A percentile compares a stretch with the other conserved stretches of the same genome.
phyloP scores from a whole-genome alignment of 1,140 invertebrate genomes.

The Phortica variegata region DNA sequence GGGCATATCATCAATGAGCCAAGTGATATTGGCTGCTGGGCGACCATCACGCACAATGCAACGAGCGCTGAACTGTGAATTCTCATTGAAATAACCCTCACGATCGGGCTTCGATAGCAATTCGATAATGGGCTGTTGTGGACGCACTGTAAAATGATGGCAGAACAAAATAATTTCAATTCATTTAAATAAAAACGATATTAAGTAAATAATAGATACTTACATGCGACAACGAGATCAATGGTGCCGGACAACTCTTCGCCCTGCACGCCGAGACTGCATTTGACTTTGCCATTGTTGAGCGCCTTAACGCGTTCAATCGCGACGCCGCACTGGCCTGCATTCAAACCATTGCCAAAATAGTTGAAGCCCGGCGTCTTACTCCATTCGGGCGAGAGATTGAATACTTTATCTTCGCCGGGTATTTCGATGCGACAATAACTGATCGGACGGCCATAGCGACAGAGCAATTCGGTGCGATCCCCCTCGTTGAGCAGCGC shows the following conservation, averaged over 20 bases:
- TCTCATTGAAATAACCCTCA: conserved; percentile 61
- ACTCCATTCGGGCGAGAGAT: conserved; percentile 37
- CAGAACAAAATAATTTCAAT: conserved; percentile 3
- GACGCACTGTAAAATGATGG: conserved; percentile 60
- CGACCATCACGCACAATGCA: conserved; percentile 69
- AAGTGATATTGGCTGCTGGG: conserved; percentile 71
- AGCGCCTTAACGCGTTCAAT: conserved; percentile 64
- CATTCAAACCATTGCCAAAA: conserved; percentile 60
- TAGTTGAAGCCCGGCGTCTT: conserved; percentile 58
- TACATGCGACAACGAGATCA: conserved; percentile 70
- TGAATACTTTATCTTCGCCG: conserved; percentile 52
- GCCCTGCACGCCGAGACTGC: conserved; percentile 58
- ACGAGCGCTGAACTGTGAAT: conserved; percentile 63
- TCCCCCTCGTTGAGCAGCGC: conserved; percentile 55
- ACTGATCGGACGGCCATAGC: conserved; percentile 45
- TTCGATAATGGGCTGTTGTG: conserved; percentile 62
- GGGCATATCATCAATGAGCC: conserved; percentile 66
- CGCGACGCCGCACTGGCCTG: conserved; percentile 69
- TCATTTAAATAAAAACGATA: not conserved
- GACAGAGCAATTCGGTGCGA: conserved; percentile 58
- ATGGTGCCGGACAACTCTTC: conserved; percentile 63
- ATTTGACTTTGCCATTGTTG: conserved; percentile 70
- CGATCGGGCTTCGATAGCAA: conserved; percentile 58
- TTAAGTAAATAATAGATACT: conserved; percentile 56
- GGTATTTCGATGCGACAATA: conserved; percentile 61